phyloP scores from a whole-genome alignment of 2,797 vertebrate genomes.

The Telmatherina bonti region DNA sequence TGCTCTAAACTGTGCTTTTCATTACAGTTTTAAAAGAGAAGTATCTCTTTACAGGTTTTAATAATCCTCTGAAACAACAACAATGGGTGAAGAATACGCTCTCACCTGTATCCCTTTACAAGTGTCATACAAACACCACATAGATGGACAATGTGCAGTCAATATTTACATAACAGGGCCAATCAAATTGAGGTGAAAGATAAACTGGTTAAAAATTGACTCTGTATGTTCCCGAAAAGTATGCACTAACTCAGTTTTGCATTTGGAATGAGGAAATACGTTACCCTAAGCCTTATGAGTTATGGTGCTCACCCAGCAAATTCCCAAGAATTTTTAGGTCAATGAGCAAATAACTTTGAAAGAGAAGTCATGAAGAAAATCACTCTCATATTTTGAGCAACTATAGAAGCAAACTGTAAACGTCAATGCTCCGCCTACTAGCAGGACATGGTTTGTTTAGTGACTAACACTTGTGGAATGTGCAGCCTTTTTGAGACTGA shows the following conservation, averaged over 20 bases:
- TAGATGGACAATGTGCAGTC: constrained; percentile 19
- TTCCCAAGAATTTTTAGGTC: constrained; percentile 6
- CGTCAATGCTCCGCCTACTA: not conserved
- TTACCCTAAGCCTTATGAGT: not conserved
- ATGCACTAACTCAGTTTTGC: not conserved
- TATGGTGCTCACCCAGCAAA: not conserved
- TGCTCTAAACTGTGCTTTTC: constrained; percentile 20
- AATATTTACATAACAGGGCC: constrained; percentile 57
- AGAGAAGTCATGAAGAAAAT: not conserved
- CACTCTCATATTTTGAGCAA: not conserved
- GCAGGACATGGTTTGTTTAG: constrained; percentile 5
- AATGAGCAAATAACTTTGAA: not conserved
- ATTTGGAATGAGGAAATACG: not conserved
- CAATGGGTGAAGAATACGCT: constrained; percentile 30
- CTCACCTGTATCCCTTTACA: constrained; percentile 71
- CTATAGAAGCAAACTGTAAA: not conserved
- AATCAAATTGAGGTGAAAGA: constrained; percentile 8
- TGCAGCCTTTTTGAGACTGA: constrained; percentile 20
- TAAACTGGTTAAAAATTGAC: constrained; percentile 53
- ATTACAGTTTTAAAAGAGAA: constrained; percentile 19
- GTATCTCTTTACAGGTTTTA: constrained; percentile 46
- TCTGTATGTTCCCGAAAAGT: constrained; percentile 2
- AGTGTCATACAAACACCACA: constrained; percentile 27
- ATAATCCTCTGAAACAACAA: constrained; percentile 17
- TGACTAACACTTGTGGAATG: constrained; percentile 42